phyloP scores from a whole-genome alignment of 2,113 vertebrate species.

The Chamaea fasciata region DNA sequence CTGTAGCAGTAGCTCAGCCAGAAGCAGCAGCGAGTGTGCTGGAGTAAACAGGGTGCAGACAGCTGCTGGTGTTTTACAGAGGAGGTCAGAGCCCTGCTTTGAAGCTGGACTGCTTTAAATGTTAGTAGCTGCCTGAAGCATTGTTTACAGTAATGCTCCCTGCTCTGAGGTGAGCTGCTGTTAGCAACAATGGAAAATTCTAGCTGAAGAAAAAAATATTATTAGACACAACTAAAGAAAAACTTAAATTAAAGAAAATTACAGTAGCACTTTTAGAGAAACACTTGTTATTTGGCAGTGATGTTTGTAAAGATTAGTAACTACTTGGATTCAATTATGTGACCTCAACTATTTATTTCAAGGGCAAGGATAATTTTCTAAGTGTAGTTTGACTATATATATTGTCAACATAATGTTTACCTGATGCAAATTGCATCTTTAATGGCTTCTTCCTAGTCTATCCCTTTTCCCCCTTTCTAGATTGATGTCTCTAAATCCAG shows the following conservation, averaged over 20 bases:
- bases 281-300: not conserved
- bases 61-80: not conserved
- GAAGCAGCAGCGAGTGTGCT: not conserved
- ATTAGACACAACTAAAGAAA: not conserved
- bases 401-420: not conserved
- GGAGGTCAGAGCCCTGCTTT: not conserved
- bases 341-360: not conserved
- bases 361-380: not conserved
- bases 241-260: not conserved
- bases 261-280: not conserved
- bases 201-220: not conserved
- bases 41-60: slow-evolving; percentile 8
- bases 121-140: not conserved
- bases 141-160: not conserved
- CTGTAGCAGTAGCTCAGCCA: slow-evolving; percentile 8
- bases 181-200: slow-evolving; percentile 4
- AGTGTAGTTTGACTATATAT: not conserved
- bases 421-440: not conserved
- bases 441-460: not conserved
- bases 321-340: not conserved
- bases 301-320: not conserved
- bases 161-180: not conserved
- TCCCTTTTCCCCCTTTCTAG: not conserved
- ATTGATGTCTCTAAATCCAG: not conserved
- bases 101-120: not conserved